Evolutionary conservation across 2,113 vertebrate genomes (phyloP), one percentile per base, ranked within the genome.

Genomic region (rat (Rattus norvegicus)): DNA sequence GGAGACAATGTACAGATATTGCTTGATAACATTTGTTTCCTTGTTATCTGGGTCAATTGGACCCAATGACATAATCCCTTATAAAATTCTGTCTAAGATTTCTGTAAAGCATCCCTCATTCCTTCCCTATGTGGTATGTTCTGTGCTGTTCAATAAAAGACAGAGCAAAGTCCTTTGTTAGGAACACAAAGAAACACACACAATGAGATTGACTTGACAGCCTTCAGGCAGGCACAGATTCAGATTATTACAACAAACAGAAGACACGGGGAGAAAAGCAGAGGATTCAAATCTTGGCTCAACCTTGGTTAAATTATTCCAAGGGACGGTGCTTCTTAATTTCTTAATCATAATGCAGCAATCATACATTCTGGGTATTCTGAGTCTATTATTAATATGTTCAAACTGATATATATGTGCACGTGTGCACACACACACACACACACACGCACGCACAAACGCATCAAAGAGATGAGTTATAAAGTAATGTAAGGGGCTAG

Each of bases 381-480:
- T 61, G 19, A 83, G 56, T 14, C 80, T 59, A 54, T 39, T 83
- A 61, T 28, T 83, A 59, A 83, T 83, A n/a, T 61, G 56, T 39
- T 61, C 56, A 61, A 24, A 39, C 1, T 39, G 54, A 83, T n/a
- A 61, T 7, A 75, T 43, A 61, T 1, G 33, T n/a, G 36, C 36
- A 80, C 49, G 20, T 30, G 33, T 43, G n/a, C 12, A 54, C 49
- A 49, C 76, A 54, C 33, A n/a, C 54, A 83, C n/a, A 59, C 33
- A 59, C 20, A n/a, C 54, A n/a, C 2, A n/a, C 10, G 2, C 20
- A 28, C 24, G 0, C 8, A 13, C 11, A 1, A 26, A 79, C 16
- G 9, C 7, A 59, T 3, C 61, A 49, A 28, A 84, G 59, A 65
- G 2, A 85, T 69, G 16, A 70, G 19, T 72, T 52, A 54, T 10